Conservation (phyloP, 1,140 invertebrate genomes). For the Acromyrmex heyeri region DNA sequence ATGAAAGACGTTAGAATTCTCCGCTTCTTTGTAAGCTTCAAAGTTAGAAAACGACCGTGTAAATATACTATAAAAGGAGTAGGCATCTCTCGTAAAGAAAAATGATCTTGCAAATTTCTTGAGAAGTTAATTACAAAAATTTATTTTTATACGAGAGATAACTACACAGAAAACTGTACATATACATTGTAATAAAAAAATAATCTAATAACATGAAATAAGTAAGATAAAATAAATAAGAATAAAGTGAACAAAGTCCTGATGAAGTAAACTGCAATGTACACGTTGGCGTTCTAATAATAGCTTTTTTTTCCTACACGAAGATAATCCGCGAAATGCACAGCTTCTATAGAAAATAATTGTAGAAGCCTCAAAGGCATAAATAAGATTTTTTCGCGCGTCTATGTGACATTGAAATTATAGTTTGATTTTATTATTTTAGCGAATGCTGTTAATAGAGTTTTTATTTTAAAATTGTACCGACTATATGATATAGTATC, state of each 20-base stretch:
- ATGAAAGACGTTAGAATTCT: not conserved
- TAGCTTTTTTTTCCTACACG: too few relatives aligned
- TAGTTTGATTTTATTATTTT: conserved; percentile 5
- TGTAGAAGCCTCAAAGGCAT: too few relatives aligned
- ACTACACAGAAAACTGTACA: not conserved
- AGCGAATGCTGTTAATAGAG: too few relatives aligned
- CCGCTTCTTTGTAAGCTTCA: not conserved
- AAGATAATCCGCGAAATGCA: too few relatives aligned
- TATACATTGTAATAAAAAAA: too few relatives aligned
- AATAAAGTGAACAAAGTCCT: not conserved
- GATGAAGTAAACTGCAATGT: too few relatives aligned
- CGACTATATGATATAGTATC: not conserved
- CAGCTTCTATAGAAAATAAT: too few relatives aligned
- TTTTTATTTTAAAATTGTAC: not conserved
- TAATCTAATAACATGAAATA: not conserved
- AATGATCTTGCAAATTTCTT: not conserved
- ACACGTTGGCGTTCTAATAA: too few relatives aligned
- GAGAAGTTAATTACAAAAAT: not conserved
- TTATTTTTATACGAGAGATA: not conserved
- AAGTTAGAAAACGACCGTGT: not conserved
- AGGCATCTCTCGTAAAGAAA: not conserved
- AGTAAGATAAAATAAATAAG: not conserved
- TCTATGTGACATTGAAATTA: not conserved
- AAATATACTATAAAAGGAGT: conserved; percentile 24
- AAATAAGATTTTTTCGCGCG: not conserved